Conservation (phyloP, 2,113 vertebrate species). For the Mormyrus lacerda region DNA sequence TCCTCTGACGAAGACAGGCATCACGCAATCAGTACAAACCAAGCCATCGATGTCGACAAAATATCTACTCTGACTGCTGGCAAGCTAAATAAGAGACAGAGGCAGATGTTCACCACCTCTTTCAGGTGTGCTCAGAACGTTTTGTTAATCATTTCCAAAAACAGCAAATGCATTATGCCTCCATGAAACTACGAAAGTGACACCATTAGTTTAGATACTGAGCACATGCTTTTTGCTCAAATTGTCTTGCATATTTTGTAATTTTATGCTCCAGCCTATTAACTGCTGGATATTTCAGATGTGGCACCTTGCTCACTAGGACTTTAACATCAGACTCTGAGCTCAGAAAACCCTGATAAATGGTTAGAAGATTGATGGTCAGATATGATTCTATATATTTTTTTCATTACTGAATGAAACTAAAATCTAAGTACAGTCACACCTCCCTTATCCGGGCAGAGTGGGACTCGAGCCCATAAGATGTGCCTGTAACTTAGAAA, state of each 20-base stretch:
- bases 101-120: neutral
- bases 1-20: neutral
- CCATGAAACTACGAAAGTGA: neutral
- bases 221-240: neutral
- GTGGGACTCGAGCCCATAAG: too few species aligned
- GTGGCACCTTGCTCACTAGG: neutral
- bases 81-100: neutral
- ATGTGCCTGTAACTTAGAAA: too few species aligned
- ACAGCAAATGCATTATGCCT: neutral
- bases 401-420: neutral
- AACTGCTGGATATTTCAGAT: neutral
- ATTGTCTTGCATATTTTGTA: neutral
- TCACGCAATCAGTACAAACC: neutral
- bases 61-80: neutral
- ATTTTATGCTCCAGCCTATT: neutral
- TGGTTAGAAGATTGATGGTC: neutral
- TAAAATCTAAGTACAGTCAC: neutral
- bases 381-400: neutral
- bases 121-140: neutral
- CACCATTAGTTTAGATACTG: neutral
- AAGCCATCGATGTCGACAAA: neutral
- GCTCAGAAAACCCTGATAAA: neutral
- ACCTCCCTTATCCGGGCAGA: too few species aligned
- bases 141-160: neutral
- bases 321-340: neutral